These are phyloP conservation scores for Ormyrus nitidulus DNA, from an alignment of 2,888 invertebrate genomes.

Conservation along the genomic window DNA sequence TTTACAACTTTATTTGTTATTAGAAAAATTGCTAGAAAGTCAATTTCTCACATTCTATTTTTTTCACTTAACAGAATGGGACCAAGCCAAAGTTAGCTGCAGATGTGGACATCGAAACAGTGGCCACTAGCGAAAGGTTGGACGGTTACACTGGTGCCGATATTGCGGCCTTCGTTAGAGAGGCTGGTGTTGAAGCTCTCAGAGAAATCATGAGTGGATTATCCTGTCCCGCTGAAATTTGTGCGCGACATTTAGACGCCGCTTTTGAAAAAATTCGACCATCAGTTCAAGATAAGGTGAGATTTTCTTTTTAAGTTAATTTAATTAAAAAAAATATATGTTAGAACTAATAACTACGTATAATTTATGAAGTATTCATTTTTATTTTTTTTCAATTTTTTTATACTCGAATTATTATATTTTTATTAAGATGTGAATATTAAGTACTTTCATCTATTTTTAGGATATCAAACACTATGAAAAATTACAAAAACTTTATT, in stretches of 20 bases:
- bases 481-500: constrained; percentile 83
- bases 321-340: too few species aligned
- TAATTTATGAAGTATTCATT: constrained; percentile 1
- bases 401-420: constrained; percentile 4
- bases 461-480: constrained; percentile 87
- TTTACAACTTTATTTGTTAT: neutral
- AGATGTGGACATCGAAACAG: constrained; percentile 85
- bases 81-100: constrained; percentile 85
- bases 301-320: constrained; percentile 11
- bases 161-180: constrained; percentile 90
- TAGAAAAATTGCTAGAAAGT: too few species aligned
- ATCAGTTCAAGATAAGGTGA: constrained; percentile 87
- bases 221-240: constrained; percentile 75
- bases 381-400: constrained; percentile 13
- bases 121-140: constrained; percentile 82
- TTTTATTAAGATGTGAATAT: neutral
- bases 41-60: constrained; percentile 1
- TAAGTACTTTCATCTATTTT: constrained; percentile 53
- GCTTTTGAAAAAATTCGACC: constrained; percentile 90
- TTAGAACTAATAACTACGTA: too few species aligned
- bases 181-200: constrained; percentile 89
- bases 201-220: constrained; percentile 83
- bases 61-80: constrained; percentile 79
- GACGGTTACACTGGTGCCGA: constrained; percentile 96
- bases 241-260: constrained; percentile 85